Conservation (phyloP, 1,140 invertebrate genomes). For the Arion vulgaris region DNA sequence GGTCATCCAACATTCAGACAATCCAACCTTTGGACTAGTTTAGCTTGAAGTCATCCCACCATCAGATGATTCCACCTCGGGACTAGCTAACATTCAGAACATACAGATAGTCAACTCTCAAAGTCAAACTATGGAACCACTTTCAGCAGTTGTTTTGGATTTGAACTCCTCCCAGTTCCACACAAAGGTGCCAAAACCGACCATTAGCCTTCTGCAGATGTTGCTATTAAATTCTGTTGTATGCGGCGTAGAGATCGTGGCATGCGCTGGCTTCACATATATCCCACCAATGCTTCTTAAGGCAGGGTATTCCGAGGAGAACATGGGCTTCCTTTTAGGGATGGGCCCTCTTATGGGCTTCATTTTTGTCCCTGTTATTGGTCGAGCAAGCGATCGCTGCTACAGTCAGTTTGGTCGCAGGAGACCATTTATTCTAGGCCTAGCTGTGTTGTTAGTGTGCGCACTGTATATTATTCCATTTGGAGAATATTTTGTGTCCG, state of each 20-base stretch:
- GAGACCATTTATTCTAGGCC: slow-evolving; percentile 73
- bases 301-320: slow-evolving; percentile 72
- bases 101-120: no score
- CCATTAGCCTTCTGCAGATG: slow-evolving; percentile 55
- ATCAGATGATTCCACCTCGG: no score
- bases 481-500: slow-evolving; percentile 57
- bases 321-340: slow-evolving; percentile 73
- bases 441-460: slow-evolving; percentile 69
- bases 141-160: slow-evolving; percentile 38
- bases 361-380: slow-evolving; percentile 73
- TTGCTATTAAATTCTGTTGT: slow-evolving; percentile 72
- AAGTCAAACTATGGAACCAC: slow-evolving; percentile 22
- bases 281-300: slow-evolving; percentile 75
- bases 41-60: background rate
- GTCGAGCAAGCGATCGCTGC: slow-evolving; percentile 73
- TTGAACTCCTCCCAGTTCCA: background rate
- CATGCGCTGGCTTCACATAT: slow-evolving; percentile 75
- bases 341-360: slow-evolving; percentile 73
- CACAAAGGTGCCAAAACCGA: slow-evolving; percentile 13
- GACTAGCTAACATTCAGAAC: no score
- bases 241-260: slow-evolving; percentile 75
- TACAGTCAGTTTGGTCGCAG: slow-evolving; percentile 70
- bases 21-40: no score
- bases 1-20: no score
- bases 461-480: slow-evolving; percentile 70